phyloP scores from a whole-genome alignment of 2,888 invertebrate genomes.

The Lepas anatifera region DNA sequence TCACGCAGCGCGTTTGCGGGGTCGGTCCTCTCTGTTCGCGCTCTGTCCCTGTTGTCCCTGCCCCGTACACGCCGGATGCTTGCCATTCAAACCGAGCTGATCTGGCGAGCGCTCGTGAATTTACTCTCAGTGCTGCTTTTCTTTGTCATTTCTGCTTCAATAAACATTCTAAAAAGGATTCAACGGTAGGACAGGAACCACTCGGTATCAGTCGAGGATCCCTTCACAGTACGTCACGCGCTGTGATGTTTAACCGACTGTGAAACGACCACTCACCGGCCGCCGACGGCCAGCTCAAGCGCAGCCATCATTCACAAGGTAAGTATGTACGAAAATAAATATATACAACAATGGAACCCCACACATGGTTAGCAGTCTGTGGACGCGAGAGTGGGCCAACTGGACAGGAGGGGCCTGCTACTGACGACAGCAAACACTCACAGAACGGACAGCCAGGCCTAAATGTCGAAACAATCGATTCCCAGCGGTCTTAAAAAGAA shows the following conservation, averaged over 20 bases:
- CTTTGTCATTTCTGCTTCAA: not conserved
- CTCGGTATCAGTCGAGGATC: not conserved
- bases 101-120: no score
- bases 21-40: not conserved
- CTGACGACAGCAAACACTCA: not conserved
- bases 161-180: not conserved
- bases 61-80: not conserved
- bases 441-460: not conserved
- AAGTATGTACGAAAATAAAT: constrained; percentile 12
- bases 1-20: no score
- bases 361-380: no score
- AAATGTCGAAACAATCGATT: not conserved
- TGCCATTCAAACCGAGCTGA: not conserved
- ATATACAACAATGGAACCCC: not conserved
- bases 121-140: not conserved
- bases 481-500: not conserved
- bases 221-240: not conserved
- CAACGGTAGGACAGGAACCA: not conserved
- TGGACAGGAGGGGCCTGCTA: not conserved
- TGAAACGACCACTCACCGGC: not conserved
- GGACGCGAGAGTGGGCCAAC: not conserved
- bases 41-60: not conserved
- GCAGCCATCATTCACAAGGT: no score
- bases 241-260: not conserved
- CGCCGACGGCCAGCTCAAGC: not conserved